Conservation (phyloP, 2,797 vertebrate genomes). For the Lacerta bilineata region DNA sequence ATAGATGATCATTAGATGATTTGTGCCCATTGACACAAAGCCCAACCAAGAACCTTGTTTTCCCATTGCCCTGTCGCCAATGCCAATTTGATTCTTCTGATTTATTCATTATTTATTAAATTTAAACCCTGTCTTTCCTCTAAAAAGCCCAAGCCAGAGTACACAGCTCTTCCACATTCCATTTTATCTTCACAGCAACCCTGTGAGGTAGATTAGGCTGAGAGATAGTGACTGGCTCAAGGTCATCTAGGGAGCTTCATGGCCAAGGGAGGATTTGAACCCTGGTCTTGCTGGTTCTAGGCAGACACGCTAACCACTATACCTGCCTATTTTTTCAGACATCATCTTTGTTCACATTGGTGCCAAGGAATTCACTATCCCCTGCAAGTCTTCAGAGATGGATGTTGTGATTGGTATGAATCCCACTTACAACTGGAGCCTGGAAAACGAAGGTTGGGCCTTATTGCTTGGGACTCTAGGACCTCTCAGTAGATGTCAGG, state of each 20-base stretch:
- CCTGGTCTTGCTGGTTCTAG: background rate
- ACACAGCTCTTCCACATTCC: background rate
- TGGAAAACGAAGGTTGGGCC: constrained; percentile 27
- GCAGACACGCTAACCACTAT: background rate
- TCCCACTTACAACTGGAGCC: constrained; percentile 33
- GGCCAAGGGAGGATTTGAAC: background rate
- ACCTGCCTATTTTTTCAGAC: constrained; percentile 4
- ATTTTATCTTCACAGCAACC: background rate
- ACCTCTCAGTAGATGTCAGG: background rate
- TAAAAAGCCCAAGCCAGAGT: background rate
- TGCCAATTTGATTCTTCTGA: background rate
- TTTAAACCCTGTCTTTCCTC: background rate
- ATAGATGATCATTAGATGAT: background rate
- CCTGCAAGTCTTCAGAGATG: constrained; percentile 1
- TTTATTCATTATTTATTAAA: background rate
- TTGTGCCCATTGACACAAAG: background rate
- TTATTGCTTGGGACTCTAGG: background rate
- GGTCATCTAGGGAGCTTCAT: background rate
- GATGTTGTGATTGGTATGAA: constrained; percentile 9
- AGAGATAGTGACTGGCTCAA: background rate
- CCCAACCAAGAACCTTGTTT: background rate
- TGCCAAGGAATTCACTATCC: constrained; percentile 14
- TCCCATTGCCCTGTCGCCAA: background rate
- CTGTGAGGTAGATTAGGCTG: background rate
- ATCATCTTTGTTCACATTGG: constrained; percentile 36